Evolutionary conservation across 2,113 vertebrate species (phyloP), one percentile per base, ranked within the genome.

Genomic region (Chauna torquata): DNA sequence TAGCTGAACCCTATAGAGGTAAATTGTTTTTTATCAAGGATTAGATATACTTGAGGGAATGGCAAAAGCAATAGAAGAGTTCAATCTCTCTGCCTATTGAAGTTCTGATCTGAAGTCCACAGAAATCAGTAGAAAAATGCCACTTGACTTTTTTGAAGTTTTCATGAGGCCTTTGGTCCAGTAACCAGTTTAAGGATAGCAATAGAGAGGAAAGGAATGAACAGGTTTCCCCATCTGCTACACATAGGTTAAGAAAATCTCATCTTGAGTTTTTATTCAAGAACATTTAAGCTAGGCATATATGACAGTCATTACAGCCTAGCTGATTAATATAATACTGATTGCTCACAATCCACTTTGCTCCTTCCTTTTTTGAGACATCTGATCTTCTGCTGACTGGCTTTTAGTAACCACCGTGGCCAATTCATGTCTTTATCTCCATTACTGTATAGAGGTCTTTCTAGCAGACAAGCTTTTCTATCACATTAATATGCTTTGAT

Each of bases 381-480:
- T 69, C 40, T 86, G 76, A 94, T 88, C 83, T 91, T 72, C 76
- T 62, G 42, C 65, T 78, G 76, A 55, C 69, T 70, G 55, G 64
- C 95, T 92, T 91, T 91, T 95, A 92, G 91, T 86, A 95, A 95
- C 89, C 17, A 1, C 77, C 66, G 25, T 23, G 52, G 47, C 55
- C 9, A 82, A 66, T 91, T 81, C 88, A 82, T 86, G 38, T 86
- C 14, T 90, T 92, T 86, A 95, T 88, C 50, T 91, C 91, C 59
- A 68, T 86, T 97, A 75, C 32, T 81, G 36, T 70, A 69, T 76
- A 68, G 0, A 3, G 8, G 38, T 47, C 22, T 81, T 92, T 66
- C 83, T 81, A 47, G 72, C 32, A 83, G 68, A 47, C 30, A 88
- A 88, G 24, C 44, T 83, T 83, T 91, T 88, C 40, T 83, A 45